Percentiles rank a stretch among this genome's conserved stretches.
Evolutionary conservation across 2,888 invertebrate species (phyloP).

Genomic region (Ormyrus thymus): DNA sequence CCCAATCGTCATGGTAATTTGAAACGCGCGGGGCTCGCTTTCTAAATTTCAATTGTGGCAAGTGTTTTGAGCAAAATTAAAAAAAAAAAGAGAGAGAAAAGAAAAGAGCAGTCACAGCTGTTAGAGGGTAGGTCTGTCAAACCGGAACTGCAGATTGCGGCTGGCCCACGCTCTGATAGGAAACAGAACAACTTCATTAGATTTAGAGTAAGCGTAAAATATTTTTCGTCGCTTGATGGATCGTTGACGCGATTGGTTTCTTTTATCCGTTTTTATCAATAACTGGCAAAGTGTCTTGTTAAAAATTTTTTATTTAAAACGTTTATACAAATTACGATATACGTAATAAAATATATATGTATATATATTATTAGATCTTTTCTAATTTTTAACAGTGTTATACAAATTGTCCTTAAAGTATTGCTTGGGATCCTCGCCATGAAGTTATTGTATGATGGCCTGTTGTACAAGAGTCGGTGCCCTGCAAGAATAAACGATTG

Average conservation of each 20-base stretch:
- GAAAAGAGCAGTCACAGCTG: conserved; percentile 69
- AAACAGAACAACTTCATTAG: too few relatives aligned
- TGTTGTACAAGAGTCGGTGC: conserved; percentile 76
- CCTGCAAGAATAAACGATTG: conserved; percentile 60
- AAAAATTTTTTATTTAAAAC: conserved; percentile 65
- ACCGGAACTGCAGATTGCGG: conserved; percentile 63
- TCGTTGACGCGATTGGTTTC: too few relatives aligned
- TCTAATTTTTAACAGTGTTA: conserved; percentile 36
- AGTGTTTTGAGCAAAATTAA: conserved; percentile 50
- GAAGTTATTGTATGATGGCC: conserved; percentile 77
- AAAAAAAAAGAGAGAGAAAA: conserved; percentile 33
- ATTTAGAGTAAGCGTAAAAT: not conserved
- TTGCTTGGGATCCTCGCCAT: conserved; percentile 78
- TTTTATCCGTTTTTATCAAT: too few relatives aligned
- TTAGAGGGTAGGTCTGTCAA: conserved; percentile 65
- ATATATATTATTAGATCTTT: conserved; percentile 50
- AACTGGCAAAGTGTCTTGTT: too few relatives aligned
- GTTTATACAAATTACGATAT: conserved; percentile 71
- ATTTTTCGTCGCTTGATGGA: too few relatives aligned
- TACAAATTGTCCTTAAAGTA: conserved; percentile 64
- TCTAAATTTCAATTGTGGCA: conserved; percentile 50
- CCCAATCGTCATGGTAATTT: conserved; percentile 54
- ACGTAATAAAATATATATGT: conserved; percentile 66
- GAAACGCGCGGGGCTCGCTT: conserved; percentile 40
- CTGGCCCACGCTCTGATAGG: not conserved